Base-by-base conservation (phyloP, 1,140 invertebrate species). In the Euwallacea fornicatus region DNA sequence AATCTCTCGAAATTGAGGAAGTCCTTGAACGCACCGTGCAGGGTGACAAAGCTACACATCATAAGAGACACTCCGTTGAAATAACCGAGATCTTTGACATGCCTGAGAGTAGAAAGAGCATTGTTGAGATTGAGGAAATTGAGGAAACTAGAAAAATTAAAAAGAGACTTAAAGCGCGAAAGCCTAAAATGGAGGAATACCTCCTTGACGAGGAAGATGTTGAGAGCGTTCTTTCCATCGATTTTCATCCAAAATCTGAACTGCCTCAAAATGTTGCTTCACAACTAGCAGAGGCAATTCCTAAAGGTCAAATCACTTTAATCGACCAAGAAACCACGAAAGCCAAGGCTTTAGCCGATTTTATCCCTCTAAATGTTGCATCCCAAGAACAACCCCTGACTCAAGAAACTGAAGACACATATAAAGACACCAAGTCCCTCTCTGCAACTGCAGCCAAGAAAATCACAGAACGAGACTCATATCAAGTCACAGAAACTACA, bases 401-500 rank as follows among this genome's bases (percentile, higher is more conserved):
- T 16, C 50, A 73, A 46, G 73, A 75, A 56, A 66, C 71, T 15
- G 74, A 74, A 64, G 47, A 55, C 54, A 8, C 41, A 46, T 42
- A 68, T 53, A 61, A 65, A 46, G 78, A 81, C 33, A 66, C 72
- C 47, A 82, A 82, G 68, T 80, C 82, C n/a, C 66, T 79, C 33
- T 76, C 75, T 72, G 76, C 76, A 61, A 79, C 74, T 69, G 86
- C 86, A 33, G 83, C 82, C 43, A 74, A 86, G 47, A 82, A 83
- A n/a, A 75, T 89, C 33, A 83, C 84, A 67, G 80, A 85, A 44
- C 75, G 85, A 8, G 86, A 89, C 76, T 82, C 88, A 6, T 83
- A 87, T 75, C 81, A 86, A 69, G 84, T 85, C n/a, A 85, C 81
- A 4, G 86, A 91, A 84, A 83, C 84, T 9, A 84, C 84, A 43